Evolutionary conservation across 2,113 vertebrate species (phyloP), one percentile per base, ranked within the genome.

Genomic region (Ornithorhynchus anatinus): DNA sequence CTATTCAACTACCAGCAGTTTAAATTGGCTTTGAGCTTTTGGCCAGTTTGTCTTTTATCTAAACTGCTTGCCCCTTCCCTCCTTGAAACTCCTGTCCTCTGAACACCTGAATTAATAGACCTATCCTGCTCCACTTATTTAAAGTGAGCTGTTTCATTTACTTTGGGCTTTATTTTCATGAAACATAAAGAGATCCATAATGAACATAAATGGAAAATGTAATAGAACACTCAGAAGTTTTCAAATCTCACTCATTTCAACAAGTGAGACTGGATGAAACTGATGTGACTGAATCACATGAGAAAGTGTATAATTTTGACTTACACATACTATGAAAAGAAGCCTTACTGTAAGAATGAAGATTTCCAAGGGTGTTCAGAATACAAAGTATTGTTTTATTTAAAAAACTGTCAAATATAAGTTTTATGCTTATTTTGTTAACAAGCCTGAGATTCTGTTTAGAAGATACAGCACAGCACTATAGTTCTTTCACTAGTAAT

Each of bases 211-310:
- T 84, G 86, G 89, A 83, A 87, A 90, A 86, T 84, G 84, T 87
- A 90, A 85, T 43, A 63, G 72, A 88, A 86, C 91, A 90, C 91
- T 89, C 88, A 80, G 57, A 82, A 84, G 75, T 85, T 90, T 89
- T 89, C 82, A 86, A 76, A 87, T 77, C 89, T 79, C 89, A 89
- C 88, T 92, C 91, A 86, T 87, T 88, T 77, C 80, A 84, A 76
- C 86, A 87, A 92, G 91, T 90, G 90, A 84, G 80, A 88, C 80
- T 72, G 86, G 91, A 92, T 85, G 77, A 82, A 81, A 61, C 69
- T 86, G 79, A 81, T 82, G 78, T 29, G 75, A 89, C 73, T 81
- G 80, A 84, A 86, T 69, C 79, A 63, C 68, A 77, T 45, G 75
- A 81, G 76, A 62, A 35, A 62, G 31, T 86, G 84, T 67, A 80